A percentile compares a stretch with the other conserved stretches of the same genome.
These are phyloP conservation scores for Drosophila setosimentum DNA, from an alignment of 2,888 invertebrate genomes.

Conservation along the genomic window DNA sequence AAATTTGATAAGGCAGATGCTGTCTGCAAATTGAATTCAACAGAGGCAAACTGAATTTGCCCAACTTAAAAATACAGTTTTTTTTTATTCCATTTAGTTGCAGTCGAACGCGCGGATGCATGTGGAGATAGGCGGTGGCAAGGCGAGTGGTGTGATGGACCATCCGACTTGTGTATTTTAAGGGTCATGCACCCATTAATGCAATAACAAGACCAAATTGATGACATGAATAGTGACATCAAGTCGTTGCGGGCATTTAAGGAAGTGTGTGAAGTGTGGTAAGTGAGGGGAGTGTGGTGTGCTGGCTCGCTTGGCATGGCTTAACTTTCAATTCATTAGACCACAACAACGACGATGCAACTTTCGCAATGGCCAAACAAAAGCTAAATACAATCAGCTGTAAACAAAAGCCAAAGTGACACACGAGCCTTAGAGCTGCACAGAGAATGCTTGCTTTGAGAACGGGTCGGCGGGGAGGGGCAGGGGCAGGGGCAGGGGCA, in stretches of 20 bases:
- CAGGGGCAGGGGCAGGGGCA: too few relatives aligned
- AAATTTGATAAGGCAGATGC: slow-evolving; percentile 43
- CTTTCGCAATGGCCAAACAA: slow-evolving; percentile 68
- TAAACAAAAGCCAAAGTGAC: slow-evolving; percentile 71
- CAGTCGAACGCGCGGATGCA: background rate
- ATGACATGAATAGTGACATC: slow-evolving; percentile 20
- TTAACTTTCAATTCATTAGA: slow-evolving; percentile 76
- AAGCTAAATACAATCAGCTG: slow-evolving; percentile 74
- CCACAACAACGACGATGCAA: slow-evolving; percentile 69
- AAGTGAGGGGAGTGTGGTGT: background rate
- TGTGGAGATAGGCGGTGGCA: background rate
- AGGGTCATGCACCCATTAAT: slow-evolving; percentile 29
- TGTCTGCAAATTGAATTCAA: slow-evolving; percentile 35
- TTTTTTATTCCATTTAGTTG: slow-evolving; percentile 31
- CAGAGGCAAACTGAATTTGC: slow-evolving; percentile 38
- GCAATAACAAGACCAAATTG: slow-evolving; percentile 41
- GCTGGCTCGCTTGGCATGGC: slow-evolving; percentile 18
- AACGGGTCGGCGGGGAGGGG: too few relatives aligned
- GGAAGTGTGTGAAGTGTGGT: background rate
- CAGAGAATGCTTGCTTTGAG: background rate
- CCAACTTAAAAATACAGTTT: slow-evolving; percentile 38
- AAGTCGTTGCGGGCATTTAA: slow-evolving; percentile 4
- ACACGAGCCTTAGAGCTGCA: slow-evolving; percentile 45
- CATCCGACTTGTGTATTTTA: background rate
- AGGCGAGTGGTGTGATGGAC: background rate